Conservation (phyloP, 37 sponge, comb jelly and placozoan genomes). For the Hexactinellida sp. region DNA sequence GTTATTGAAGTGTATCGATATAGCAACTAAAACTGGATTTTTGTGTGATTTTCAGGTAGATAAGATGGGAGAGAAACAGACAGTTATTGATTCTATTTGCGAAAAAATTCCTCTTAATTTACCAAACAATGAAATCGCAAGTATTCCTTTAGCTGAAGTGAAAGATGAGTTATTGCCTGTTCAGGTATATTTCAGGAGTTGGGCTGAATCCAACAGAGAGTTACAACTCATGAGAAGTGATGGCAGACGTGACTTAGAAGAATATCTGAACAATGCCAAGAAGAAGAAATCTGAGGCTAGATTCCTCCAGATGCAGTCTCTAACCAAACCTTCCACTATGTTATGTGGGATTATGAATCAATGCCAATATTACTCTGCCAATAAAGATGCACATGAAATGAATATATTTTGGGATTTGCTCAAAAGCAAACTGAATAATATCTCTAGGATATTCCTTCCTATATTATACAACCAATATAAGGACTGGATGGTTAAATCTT, state of each 20-base stretch:
- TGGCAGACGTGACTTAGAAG: not conserved
- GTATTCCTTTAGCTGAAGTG: not conserved
- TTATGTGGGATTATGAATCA: not conserved
- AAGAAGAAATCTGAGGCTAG: not conserved
- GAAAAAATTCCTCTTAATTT: not conserved
- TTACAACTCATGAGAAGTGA: not conserved
- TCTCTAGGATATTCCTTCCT: not conserved
- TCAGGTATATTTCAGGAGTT: slow-evolving; percentile 12
- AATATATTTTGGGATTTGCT: not conserved
- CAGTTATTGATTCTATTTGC: not conserved
- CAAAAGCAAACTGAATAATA: not conserved
- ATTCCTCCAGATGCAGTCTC: not conserved
- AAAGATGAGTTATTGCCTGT: slow-evolving; percentile 20
- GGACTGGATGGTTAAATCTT: not conserved
- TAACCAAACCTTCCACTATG: not conserved
- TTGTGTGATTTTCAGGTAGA: slow-evolving; percentile 13
- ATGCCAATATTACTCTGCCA: not conserved
- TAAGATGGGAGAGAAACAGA: not conserved
- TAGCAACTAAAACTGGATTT: slow-evolving; percentile 11
- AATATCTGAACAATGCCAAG: not conserved
- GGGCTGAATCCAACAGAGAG: not conserved
- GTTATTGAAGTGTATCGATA: not conserved
- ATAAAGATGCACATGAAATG: not conserved
- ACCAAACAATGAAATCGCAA: not conserved
- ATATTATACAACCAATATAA: not conserved